Percentiles rank a stretch among this genome's conserved stretches.
Evolutionary conservation across 2,888 invertebrate species (phyloP).

Genomic region (Perizoma affinitatum): DNA sequence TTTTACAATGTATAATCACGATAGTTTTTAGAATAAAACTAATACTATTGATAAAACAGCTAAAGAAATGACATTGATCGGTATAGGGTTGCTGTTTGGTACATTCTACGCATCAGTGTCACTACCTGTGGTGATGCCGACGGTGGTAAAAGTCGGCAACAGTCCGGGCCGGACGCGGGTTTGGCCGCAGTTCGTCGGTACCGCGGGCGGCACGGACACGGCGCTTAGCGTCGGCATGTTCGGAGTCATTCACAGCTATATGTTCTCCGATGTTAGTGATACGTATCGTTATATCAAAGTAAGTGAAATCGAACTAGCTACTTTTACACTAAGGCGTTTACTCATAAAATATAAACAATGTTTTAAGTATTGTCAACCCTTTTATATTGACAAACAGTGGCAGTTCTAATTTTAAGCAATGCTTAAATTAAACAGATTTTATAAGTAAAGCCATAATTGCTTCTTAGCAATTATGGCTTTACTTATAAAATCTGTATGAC

Average conservation of each 20-base stretch:
- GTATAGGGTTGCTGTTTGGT: constrained; percentile 46
- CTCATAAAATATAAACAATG: too few relatives aligned
- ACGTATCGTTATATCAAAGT: constrained; percentile 66
- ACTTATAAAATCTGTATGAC: too few relatives aligned
- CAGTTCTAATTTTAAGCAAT: too few relatives aligned
- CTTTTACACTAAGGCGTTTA: too few relatives aligned
- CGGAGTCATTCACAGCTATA: constrained; percentile 64
- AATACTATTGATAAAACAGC: too few relatives aligned
- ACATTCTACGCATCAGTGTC: constrained; percentile 73
- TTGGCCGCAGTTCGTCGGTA: constrained; percentile 71
- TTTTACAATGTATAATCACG: too few relatives aligned
- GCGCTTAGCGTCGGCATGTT: constrained; percentile 74
- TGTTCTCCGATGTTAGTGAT: constrained; percentile 60
- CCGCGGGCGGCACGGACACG: constrained; percentile 71
- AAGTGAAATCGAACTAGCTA: constrained; percentile 25
- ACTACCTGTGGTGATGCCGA: constrained; percentile 68
- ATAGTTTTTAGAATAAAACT: too few relatives aligned
- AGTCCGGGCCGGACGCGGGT: constrained; percentile 51
- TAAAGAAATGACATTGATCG: constrained; percentile 18
- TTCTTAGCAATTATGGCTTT: too few relatives aligned
- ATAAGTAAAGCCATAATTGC: too few relatives aligned
- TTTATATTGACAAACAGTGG: too few relatives aligned
- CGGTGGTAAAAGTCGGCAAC: constrained; percentile 53
- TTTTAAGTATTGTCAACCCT: too few relatives aligned
- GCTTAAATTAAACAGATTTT: too few relatives aligned